Conservation (phyloP, 2,797 vertebrate species). For the Huso huso region DNA sequence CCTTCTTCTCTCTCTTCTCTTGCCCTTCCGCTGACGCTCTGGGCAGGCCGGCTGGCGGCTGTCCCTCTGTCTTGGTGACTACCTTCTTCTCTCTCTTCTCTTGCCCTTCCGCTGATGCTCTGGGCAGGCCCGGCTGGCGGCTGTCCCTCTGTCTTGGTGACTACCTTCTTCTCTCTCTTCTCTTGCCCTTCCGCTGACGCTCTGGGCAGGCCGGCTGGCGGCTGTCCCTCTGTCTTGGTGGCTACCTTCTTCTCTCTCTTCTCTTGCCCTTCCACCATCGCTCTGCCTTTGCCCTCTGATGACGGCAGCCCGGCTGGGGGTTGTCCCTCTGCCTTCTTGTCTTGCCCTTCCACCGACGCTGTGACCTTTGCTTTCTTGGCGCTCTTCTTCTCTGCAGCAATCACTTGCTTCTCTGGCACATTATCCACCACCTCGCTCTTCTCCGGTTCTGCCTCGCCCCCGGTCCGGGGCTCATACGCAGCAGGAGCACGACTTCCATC, state of each 20-base stretch:
- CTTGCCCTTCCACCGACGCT: slow-evolving; percentile 58
- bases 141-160: too few relatives aligned
- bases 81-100: slow-evolving; percentile 28
- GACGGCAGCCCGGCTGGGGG: too few relatives aligned
- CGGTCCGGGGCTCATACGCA: background rate
- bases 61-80: slow-evolving; percentile 32
- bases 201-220: too few relatives aligned
- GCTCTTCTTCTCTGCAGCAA: slow-evolving; percentile 56
- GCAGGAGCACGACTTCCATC: slow-evolving; percentile 35
- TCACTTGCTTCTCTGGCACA: slow-evolving; percentile 59
- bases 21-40: too few relatives aligned
- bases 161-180: too few relatives aligned
- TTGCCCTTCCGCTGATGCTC: slow-evolving; percentile 62
- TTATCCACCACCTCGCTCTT: slow-evolving; percentile 61
- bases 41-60: slow-evolving; percentile 23
- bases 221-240: too few relatives aligned
- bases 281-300: slow-evolving; percentile 61
- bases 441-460: slow-evolving; percentile 54
- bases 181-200: too few relatives aligned
- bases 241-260: too few relatives aligned
- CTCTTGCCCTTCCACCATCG: slow-evolving; percentile 25
- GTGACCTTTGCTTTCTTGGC: slow-evolving; percentile 25
- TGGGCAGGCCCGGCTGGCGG: slow-evolving; percentile 5
- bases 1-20: too few relatives aligned
- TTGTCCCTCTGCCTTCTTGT: slow-evolving; percentile 29